Evolutionary conservation across 2,113 vertebrate species (phyloP), one percentile per base, ranked within the genome.

Genomic region (Epinephelus cyanopodus): DNA sequence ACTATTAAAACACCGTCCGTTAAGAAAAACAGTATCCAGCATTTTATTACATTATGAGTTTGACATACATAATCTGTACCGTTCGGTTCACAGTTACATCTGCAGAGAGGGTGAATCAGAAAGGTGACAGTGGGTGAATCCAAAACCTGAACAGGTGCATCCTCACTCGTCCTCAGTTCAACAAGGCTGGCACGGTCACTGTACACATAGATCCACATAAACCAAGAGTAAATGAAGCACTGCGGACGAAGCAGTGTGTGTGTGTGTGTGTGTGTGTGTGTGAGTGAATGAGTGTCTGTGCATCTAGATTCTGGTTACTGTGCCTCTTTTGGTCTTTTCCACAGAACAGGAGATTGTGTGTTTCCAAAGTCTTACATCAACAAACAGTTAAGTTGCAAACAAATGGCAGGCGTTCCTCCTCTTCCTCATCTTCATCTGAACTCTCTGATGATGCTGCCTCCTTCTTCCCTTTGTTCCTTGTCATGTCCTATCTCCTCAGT

Each of bases 291-390:
- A 70, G 50, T 71, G 74, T 74, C 5, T 54, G 79, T 74, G 71
- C 25, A 21, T 84, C 54, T 76, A 27, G 29, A 76, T 42, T 79
- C 50, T 56, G 23, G 23, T 62, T 69, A 62, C 13, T 71, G 52
- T 61, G 50, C 33, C 25, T 65, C 60, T 66, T 47, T 62, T 56
- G 9, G 61, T 81, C 56, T 84, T 78, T 74, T 63, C 71, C 11
- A 29, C 61, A 47, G 37, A n/a, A 56, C 45, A 81, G 47, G 25
- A 65, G 4, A 57, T 27, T 27, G 62, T 62, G 68, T 69, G 54
- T 68, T 65, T 62, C 76, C 42, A n/a, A 68, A 45, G 57, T 80
- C 58, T 64, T 18, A 17, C 17, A 18, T 83, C 72, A 47, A 52
- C 33, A 50, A 67, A 64, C 33, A 56, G 69, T 47, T 52, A 5